These are phyloP conservation scores for Cyphomyrmex costatus DNA, from an alignment of 1,140 invertebrate species.

Conservation along the genomic window DNA sequence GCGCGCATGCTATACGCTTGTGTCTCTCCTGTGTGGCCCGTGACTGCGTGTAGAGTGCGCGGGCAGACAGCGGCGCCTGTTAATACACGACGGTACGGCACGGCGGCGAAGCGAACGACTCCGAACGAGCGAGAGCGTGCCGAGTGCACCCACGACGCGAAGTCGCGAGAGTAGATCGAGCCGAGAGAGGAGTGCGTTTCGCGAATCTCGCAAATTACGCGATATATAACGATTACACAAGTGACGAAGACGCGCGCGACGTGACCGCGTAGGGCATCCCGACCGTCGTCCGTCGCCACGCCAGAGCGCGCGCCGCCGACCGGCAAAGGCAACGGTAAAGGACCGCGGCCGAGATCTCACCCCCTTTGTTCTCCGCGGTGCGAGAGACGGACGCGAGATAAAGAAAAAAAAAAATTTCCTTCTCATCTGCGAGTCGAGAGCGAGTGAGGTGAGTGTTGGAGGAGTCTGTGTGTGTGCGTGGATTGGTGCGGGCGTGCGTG, in stretches of 20 bases:
- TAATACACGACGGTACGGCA: constrained; percentile 55
- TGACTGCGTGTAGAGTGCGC: not conserved
- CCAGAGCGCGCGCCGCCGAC: constrained; percentile 48
- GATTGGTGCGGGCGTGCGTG: not conserved
- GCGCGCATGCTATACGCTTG: no score
- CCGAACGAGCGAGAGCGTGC: constrained; percentile 53
- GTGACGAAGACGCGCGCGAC: no score
- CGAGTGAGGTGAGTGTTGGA: constrained; percentile 50
- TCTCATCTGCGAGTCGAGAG: not conserved
- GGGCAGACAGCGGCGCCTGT: constrained; percentile 50
- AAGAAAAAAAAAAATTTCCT: no score
- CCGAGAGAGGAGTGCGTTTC: no score
- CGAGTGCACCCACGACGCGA: constrained; percentile 49
- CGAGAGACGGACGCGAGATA: not conserved
- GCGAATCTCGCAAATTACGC: no score
- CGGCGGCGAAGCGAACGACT: constrained; percentile 47
- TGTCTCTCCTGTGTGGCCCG: not conserved
- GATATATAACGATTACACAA: no score
- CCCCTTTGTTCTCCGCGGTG: constrained; percentile 41
- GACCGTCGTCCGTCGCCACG: constrained; percentile 21
- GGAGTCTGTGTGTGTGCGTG: not conserved
- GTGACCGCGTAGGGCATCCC: constrained; percentile 26
- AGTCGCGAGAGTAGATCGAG: constrained; percentile 32
- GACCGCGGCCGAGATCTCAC: constrained; percentile 30
- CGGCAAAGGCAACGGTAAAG: constrained; percentile 8